Evolutionary conservation across 2,797 vertebrate genomes (phyloP).

Genomic region (Phrynocephalus vlangalii): DNA sequence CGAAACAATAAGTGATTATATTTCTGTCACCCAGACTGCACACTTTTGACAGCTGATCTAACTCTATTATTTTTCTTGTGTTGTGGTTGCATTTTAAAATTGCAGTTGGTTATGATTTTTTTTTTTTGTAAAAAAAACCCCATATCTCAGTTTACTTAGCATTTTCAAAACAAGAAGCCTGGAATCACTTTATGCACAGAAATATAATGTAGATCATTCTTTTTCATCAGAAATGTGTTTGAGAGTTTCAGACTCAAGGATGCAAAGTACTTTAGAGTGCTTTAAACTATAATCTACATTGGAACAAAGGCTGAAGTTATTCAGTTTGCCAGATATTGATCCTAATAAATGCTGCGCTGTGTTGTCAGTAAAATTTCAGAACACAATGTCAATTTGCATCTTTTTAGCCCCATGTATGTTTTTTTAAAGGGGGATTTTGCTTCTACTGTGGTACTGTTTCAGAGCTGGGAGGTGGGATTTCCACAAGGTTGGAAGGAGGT

Average conservation of each 20-base stretch:
- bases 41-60: slow-evolving; percentile 15
- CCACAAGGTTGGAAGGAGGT: too few relatives aligned
- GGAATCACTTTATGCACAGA: not conserved
- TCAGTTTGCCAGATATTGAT: not conserved
- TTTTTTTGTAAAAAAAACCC: not conserved
- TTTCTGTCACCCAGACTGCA: not conserved
- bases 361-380: not conserved
- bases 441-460: too few relatives aligned
- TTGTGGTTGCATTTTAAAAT: slow-evolving; percentile 23
- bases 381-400: not conserved
- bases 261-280: not conserved
- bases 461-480: too few relatives aligned
- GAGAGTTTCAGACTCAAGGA: not conserved
- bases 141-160: not conserved
- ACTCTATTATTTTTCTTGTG: slow-evolving; percentile 39
- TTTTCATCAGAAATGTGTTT: slow-evolving; percentile 10
- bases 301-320: not conserved
- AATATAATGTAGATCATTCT: slow-evolving; percentile 8
- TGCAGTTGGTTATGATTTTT: slow-evolving; percentile 20
- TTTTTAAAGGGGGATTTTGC: not conserved
- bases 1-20: slow-evolving; percentile 34
- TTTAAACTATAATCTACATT: not conserved
- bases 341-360: not conserved
- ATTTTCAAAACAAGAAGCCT: slow-evolving; percentile 10
- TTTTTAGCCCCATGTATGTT: not conserved